These are phyloP conservation scores for Conchocele bisecta DNA, from an alignment of 2,888 invertebrate genomes.

Conservation along the genomic window DNA sequence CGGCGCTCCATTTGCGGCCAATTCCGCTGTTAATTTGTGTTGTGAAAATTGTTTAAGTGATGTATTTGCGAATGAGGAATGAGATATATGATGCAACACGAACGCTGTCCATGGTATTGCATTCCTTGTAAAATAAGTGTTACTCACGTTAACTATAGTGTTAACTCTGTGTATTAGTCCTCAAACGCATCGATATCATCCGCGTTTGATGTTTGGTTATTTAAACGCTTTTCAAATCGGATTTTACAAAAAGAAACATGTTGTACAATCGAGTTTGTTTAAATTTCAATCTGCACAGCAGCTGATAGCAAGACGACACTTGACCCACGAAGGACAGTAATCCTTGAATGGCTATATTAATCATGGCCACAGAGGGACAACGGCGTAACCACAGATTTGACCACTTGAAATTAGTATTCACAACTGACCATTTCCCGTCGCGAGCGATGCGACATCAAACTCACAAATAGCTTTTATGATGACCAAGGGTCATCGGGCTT, in stretches of 20 bases:
- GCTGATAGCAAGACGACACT: slow-evolving; percentile 29
- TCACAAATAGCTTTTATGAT: neutral
- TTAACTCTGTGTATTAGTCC: no score
- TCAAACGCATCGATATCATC: no score
- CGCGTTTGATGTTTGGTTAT: slow-evolving; percentile 47
- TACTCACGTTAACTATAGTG: no score
- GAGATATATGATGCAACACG: no score
- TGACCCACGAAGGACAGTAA: slow-evolving; percentile 36
- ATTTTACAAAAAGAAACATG: slow-evolving; percentile 34
- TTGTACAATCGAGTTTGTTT: slow-evolving; percentile 33
- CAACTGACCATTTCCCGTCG: slow-evolving; percentile 4
- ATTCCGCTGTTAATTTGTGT: no score
- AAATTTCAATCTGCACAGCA: slow-evolving; percentile 32
- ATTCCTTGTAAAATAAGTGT: no score
- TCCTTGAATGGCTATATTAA: slow-evolving; percentile 28
- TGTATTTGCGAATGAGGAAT: no score
- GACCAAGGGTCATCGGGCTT: slow-evolving; percentile 31
- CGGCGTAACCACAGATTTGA: no score
- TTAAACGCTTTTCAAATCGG: slow-evolving; percentile 44
- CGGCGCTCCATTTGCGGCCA: no score
- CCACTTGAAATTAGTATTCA: slow-evolving; percentile 37
- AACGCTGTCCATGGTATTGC: no score
- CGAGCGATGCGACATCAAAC: slow-evolving; percentile 36
- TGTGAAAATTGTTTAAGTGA: no score
- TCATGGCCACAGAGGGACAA: slow-evolving; percentile 35